Evolutionary conservation across 2,888 invertebrate species (phyloP).

Genomic region (Xanthia togata): DNA sequence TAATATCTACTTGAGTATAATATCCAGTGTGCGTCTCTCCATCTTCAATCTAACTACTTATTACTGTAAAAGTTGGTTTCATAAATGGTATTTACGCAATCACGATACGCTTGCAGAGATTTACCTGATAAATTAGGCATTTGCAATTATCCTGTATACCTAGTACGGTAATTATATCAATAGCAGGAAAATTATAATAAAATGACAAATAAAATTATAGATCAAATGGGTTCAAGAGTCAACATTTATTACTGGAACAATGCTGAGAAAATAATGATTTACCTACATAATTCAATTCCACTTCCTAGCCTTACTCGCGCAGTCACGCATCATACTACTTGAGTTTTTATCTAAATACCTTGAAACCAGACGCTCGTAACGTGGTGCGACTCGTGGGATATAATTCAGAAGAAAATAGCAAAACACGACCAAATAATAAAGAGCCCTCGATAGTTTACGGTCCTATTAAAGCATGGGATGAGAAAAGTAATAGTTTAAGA

Average conservation of each 20-base stretch:
- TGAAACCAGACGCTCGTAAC: constrained; percentile 67
- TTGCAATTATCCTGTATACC: constrained; percentile 34
- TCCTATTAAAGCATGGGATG: constrained; percentile 37
- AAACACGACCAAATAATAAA: constrained; percentile 46
- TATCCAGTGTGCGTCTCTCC: constrained; percentile 30
- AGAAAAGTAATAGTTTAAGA: constrained; percentile 46
- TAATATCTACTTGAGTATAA: constrained; percentile 39
- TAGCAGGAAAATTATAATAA: constrained; percentile 32
- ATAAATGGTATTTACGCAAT: constrained; percentile 49
- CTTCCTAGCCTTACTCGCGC: constrained; percentile 64
- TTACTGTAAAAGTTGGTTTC: constrained; percentile 56
- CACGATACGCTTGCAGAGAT: constrained; percentile 45
- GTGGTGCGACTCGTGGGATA: constrained; percentile 64
- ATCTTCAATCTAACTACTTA: constrained; percentile 38
- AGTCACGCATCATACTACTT: constrained; percentile 70
- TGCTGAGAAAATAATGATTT: constrained; percentile 60
- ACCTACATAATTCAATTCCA: constrained; percentile 57
- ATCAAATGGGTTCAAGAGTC: constrained; percentile 55
- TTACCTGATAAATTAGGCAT: constrained; percentile 48
- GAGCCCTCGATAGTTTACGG: constrained; percentile 45
- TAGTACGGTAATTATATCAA: constrained; percentile 5
- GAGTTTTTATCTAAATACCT: constrained; percentile 71
- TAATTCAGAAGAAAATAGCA: constrained; percentile 57
- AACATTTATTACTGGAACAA: constrained; percentile 53
- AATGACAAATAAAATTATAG: constrained; percentile 34